Evolutionary conservation across 2,113 vertebrate genomes (phyloP).

Genomic region (Microcebus jonahi): DNA sequence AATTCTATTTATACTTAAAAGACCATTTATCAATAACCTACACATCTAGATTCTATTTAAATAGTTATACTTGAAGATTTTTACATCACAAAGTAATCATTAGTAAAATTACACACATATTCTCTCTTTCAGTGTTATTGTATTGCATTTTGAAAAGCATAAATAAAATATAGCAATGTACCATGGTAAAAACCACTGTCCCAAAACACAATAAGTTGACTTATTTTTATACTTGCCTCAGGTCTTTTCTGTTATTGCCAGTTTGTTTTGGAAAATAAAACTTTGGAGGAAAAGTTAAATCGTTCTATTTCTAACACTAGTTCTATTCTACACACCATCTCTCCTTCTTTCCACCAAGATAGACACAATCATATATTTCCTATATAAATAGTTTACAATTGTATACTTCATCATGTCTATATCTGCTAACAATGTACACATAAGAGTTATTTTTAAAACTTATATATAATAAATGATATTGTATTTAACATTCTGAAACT

Average conservation of each 20-base stretch:
- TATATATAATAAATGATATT: neutral
- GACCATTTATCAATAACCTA: neutral
- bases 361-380: neutral
- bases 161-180: neutral
- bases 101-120: neutral
- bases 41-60: neutral
- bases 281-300: neutral
- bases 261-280: slow-evolving; percentile 46
- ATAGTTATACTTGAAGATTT: neutral
- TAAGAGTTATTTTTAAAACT: neutral
- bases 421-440: neutral
- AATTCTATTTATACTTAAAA: neutral
- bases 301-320: neutral
- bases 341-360: neutral
- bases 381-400: neutral
- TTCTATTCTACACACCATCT: neutral
- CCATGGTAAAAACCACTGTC: neutral
- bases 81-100: neutral
- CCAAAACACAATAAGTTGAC: neutral
- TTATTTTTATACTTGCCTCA: slow-evolving; percentile 29
- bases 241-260: neutral
- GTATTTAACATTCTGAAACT: slow-evolving; percentile 27
- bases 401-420: neutral
- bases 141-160: slow-evolving; percentile 16
- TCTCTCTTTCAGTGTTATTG: neutral